A percentile compares a stretch with the other conserved stretches of the same genome.
These are phyloP conservation scores for Nectonema munidae DNA, from an alignment of 2,888 invertebrate genomes.

Conservation along the genomic window DNA sequence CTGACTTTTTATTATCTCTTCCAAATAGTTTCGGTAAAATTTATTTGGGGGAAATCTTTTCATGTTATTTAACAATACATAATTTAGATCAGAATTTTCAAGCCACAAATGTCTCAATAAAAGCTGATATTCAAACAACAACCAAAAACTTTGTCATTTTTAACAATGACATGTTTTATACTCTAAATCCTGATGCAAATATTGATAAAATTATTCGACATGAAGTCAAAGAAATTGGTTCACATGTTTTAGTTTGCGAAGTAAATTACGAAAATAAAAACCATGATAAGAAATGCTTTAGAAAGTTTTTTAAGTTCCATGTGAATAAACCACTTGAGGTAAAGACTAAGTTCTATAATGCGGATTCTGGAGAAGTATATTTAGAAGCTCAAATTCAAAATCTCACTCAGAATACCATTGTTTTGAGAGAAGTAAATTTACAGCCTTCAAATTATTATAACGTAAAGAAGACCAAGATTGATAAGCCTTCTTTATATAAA, in stretches of 20 bases:
- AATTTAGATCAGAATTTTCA: background rate
- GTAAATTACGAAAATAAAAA: constrained; percentile 49
- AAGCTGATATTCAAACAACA: constrained; percentile 8
- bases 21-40: no score
- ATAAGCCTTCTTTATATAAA: background rate
- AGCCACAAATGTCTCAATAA: background rate
- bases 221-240: constrained; percentile 94
- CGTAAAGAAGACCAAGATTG: constrained; percentile 25
- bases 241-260: constrained; percentile 82
- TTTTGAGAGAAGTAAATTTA: constrained; percentile 60
- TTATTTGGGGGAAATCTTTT: constrained; percentile 9
- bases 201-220: constrained; percentile 79
- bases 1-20: no score
- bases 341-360: constrained; percentile 86
- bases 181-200: constrained; percentile 41
- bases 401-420: constrained; percentile 60
- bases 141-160: constrained; percentile 2
- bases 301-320: constrained; percentile 82
- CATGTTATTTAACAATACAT: constrained; percentile 6
- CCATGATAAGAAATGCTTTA: constrained; percentile 41
- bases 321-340: constrained; percentile 88
- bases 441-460: constrained; percentile 64
- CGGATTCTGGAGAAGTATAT: constrained; percentile 41
- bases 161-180: constrained; percentile 26
- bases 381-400: constrained; percentile 53